Base-by-base conservation (phyloP, 2,888 invertebrate species). In the Ecliptopera silaceata region DNA sequence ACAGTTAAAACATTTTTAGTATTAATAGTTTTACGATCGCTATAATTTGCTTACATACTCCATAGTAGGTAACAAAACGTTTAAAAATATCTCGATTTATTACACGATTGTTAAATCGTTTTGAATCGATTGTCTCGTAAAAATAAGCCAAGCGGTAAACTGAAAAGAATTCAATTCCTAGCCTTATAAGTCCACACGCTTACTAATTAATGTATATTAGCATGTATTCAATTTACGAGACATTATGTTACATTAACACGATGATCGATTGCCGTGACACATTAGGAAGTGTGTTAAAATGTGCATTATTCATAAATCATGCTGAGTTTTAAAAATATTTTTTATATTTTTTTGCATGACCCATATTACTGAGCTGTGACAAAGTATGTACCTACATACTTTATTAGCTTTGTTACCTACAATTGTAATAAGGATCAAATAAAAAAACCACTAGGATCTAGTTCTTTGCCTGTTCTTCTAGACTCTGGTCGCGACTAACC, bases 181-280 rank as follows among this genome's bases (percentile, higher is more conserved):
- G 32, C 46, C 31, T 13, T 46, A 32, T 53, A 41, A 15, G 52
- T 53, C 52, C 39, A 34, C 39, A 47, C 53, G 26, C 46, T 12
- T 10, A 22, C 22, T 2, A 18, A 5, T 22, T 42, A 32, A 38
- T 36, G 29, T 38, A 29, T 6, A 38, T 44, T 38, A 45, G n/a
- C 43, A 44, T 18, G 20, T 20, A 29, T 29, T 26, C 13, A n/a
- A 29, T 41, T 11, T n/a, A 15, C 43, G 22, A 47, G 41, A 26
- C 26, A 8, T 26, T 53, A 34, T 52, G 36, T 38, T 39, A 52
- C 29, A 44, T 32, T 39, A 17, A 38, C 52, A 26, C 41, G 31
- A 53, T 42, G 46, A 42, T 46, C 41, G 53, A 46, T 42, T 41
- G 53, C 34, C 53, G 42, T 46, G 53, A 47, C 46, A 53, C 26